Conservation (phyloP, 2,113 vertebrate genomes). For the Micromys minutus region DNA sequence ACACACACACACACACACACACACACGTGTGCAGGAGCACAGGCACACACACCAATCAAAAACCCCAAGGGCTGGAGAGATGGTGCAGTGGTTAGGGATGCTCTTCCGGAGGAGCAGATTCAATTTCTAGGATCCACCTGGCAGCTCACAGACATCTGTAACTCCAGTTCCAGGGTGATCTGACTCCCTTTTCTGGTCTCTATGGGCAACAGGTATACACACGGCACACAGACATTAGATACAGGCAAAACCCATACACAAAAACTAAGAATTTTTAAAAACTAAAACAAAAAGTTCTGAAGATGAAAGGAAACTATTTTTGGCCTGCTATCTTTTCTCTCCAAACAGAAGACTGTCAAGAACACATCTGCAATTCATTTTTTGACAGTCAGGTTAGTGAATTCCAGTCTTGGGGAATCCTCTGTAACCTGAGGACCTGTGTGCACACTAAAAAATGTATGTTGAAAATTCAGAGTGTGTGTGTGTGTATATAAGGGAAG, state of each 20-base stretch:
- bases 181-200: neutral
- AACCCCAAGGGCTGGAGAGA: neutral
- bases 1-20: too few relatives aligned
- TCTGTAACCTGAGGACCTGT: neutral
- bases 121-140: neutral
- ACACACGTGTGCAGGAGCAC: too few relatives aligned
- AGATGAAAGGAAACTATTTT: neutral
- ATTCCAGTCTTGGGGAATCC: neutral
- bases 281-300: neutral
- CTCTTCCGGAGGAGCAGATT: neutral
- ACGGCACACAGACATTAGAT: neutral
- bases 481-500: neutral
- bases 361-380: neutral
- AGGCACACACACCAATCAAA: neutral
- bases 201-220: neutral
- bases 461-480: neutral
- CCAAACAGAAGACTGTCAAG: neutral
- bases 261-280: neutral
- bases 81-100: neutral
- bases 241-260: neutral
- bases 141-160: neutral
- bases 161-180: neutral
- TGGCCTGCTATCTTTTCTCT: neutral
- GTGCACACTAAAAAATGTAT: too few relatives aligned
- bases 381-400: too few relatives aligned